phyloP scores from a whole-genome alignment of 2,888 invertebrate genomes.

The Troides helena region DNA sequence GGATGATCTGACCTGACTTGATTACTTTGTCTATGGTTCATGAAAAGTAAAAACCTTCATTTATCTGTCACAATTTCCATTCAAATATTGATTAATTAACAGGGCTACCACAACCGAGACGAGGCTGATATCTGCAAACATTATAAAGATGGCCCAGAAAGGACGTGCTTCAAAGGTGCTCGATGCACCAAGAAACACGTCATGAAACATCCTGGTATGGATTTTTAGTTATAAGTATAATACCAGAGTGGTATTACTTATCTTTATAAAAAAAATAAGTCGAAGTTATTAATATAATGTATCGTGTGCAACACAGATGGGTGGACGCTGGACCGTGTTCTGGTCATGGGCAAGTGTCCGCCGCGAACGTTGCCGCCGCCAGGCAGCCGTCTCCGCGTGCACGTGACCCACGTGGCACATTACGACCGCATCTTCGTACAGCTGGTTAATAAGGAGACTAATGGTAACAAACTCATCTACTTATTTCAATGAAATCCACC shows the following conservation, averaged over 20 bases:
- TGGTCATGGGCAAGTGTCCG: slow-evolving; percentile 46
- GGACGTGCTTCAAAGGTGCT: slow-evolving; percentile 68
- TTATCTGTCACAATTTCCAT: slow-evolving; percentile 2
- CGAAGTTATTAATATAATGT: neutral
- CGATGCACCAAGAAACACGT: slow-evolving; percentile 67
- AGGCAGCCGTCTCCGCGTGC: slow-evolving; percentile 50
- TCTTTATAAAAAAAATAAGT: neutral
- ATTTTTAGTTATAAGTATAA: neutral
- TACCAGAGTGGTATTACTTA: neutral
- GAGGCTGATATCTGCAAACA: slow-evolving; percentile 73
- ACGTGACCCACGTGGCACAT: slow-evolving; percentile 59
- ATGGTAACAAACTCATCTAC: neutral
- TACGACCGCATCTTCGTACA: slow-evolving; percentile 65
- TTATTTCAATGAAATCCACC: neutral
- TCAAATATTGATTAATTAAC: slow-evolving; percentile 7
- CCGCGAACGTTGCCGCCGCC: slow-evolving; percentile 55
- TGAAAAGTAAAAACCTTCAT: neutral
- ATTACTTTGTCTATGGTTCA: neutral
- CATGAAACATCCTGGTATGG: slow-evolving; percentile 61
- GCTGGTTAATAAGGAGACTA: slow-evolving; percentile 35
- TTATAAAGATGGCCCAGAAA: slow-evolving; percentile 66
- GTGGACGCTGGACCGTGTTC: slow-evolving; percentile 65
- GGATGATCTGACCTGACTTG: neutral
- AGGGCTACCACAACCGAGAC: slow-evolving; percentile 71
- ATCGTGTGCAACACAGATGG: slow-evolving; percentile 50